Base-by-base conservation (phyloP, 2,797 vertebrate genomes). In the Eulemur mongoz region DNA sequence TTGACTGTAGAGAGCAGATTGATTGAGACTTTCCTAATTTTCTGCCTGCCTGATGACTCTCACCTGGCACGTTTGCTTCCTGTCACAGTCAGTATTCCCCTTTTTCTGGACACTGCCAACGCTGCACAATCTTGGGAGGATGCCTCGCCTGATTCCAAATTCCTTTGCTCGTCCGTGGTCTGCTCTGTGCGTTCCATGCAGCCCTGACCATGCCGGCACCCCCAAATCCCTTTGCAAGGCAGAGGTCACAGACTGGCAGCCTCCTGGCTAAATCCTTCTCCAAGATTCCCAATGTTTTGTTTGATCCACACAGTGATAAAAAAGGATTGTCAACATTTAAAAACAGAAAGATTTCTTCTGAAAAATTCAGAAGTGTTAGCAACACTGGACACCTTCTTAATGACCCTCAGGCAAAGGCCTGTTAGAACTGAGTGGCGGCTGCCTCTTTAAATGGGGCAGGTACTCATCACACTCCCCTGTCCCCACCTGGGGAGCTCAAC, bases 21-120 rank as follows among this genome's bases (percentile, higher is more conserved):
- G 94, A 94, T 93, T 96, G 86, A 40, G 48, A 76, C 7, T 25
- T 40, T 82, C 89, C 93, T 95, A 63, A 97, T 96, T 97, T 96
- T 94, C 89, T 87, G 48, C 87, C 87, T 84, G 35, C 57, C 59
- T 94, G 80, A 93, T 70, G 72, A 76, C 48, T 78, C 93, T 89
- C 38, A 48, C 45, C 63, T 63, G 50, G 54, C 59, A 25, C 38
- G n/a, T 61, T 18, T 82, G 76, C 45, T 89, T 87, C 72, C 79
- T 61, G 10, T 75, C 70, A 57, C 5, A 43, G 63, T 70, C 75
- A 54, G 79, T 38, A 22, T 4, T 40, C 10, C 8, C 50, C 83
- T 87, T 63, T 80, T 83, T 48, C 83, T 25, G 23, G 32, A 17
- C 61, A 11, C n/a, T 22, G 38, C 38, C 30, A 79, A 65, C 48